Evolutionary conservation across 2,888 invertebrate genomes (phyloP), one percentile per base, ranked within the genome.

Genomic region (Arrhopalites spinosus): DNA sequence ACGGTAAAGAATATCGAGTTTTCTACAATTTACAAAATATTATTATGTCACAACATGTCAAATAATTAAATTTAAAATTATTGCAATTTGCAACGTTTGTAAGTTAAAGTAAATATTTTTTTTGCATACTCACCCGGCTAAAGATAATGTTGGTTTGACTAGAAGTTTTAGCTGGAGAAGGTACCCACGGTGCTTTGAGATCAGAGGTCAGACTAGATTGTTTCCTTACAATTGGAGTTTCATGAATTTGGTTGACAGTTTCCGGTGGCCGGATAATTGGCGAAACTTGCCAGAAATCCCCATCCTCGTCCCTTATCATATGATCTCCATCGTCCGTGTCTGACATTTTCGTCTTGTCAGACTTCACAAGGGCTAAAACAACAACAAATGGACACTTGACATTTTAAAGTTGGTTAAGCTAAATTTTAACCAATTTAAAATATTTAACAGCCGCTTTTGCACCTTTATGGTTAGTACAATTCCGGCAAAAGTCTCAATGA

Each of bases 141-240:
- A 53, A 73, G 36, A 73, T 64, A 13, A 74, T 59, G 20, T 74
- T 67, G n/a, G 74, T 67, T 66, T 74, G 74, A 67, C 74, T 74
- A 56, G 56, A 36, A 5, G 79, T 70, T 63, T 75, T 80, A 15
- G 50, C 80, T 17, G 80, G 80, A 27, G 79, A 79, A 15, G 80
- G 80, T 15, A 81, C 77, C 81, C 81, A 81, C 3, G 81, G 81
- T 11, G 61, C 50, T 64, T 74, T 75, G 5, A 81, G 25, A 13
- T 73, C 67, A 15, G 27, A 53, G 0, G 29, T 17, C 27, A 56
- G 56, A 23, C 23, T 45, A 36, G 36, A 36, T 8, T 66, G 66
- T 23, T 30, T 43, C 27, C 36, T 29, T 15, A 45, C 20, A 7
- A 66, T 45, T 20, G 66, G 66, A 66, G 30, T 66, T 45, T 66